Percentiles rank a stretch among this genome's conserved stretches.
These are phyloP conservation scores for Coelogynopora nodosa DNA, from an alignment of 2,888 invertebrate species.

Conservation along the genomic window DNA sequence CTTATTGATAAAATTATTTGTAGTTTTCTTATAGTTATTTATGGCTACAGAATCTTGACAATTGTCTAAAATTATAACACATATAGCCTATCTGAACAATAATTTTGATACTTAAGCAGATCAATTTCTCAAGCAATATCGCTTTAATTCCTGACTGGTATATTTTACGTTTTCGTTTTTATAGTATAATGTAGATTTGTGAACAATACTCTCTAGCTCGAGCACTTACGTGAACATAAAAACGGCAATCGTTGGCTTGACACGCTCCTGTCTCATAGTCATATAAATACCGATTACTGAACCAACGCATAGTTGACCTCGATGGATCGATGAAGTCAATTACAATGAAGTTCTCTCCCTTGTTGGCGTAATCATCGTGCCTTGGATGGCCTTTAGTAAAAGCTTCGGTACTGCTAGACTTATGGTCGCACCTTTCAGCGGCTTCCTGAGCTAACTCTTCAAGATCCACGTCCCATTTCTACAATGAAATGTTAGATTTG, in stretches of 20 bases:
- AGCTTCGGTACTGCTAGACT: neutral
- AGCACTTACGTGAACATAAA: no score
- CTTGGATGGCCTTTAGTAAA: neutral
- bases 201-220: no score
- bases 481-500: neutral
- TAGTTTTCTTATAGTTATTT: no score
- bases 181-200: no score
- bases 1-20: no score
- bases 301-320: neutral
- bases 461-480: neutral
- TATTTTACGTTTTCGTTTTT: no score
- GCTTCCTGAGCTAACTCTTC: neutral
- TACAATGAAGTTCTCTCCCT: neutral
- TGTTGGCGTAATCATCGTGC: neutral
- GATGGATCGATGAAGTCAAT: neutral
- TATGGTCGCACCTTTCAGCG: neutral
- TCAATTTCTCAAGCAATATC: no score
- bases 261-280: neutral
- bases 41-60: no score
- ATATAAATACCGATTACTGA: neutral
- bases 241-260: neutral
- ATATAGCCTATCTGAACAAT: no score
- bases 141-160: no score
- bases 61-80: no score
- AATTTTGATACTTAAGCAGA: no score